Evolutionary conservation across 1,140 invertebrate species (phyloP), one percentile per base, ranked within the genome.

Genomic region (Drosophila burlai): DNA sequence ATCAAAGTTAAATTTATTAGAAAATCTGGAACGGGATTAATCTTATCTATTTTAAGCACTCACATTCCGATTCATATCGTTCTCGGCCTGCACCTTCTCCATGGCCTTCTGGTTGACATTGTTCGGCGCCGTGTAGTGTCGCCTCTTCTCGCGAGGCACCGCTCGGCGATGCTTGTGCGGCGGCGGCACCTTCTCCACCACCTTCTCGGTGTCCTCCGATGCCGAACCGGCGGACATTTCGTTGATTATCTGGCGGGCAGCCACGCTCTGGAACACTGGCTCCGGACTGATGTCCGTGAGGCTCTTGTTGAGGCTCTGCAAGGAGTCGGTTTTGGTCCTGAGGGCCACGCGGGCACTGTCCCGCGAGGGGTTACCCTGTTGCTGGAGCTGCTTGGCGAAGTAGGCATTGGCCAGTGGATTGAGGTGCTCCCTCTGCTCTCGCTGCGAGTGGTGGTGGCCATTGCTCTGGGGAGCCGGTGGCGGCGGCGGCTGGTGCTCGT

Each of bases 111-210:
- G 94, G 71, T 94, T 94, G 11, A 95, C 84, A 91, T 95, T 94
- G 87, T 96, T 95, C 11, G 97, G 97, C 8, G 98, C 97, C 1
- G 98, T 98, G 91, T 98, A 96, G 93, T 98, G 97, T 58, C 98
- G 94, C 47, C 97, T 93, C 92, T 97, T 97, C 83, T 97, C 96
- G 71, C 95, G 95, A 0, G 97, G 97, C 7, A 97, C 95, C 29
- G 95, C 94, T 46, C 96, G 93, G 55, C 95, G 93, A 73, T 95
- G 94, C 76, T 95, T 73, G 59, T 92, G 87, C 62, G 93, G 58
- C 49, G 92, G 65, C 84, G 93, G 60, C 72, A 92, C 79, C 64
- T 94, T 91, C 89, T 94, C 80, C 75, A 83, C 86, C 67, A 89
- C 79, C 74, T 91, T 92, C 26, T 91, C 91, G 2, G 91, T 92